phyloP scores from a whole-genome alignment of 2,888 invertebrate species.

The Pasiphila rectangulata region DNA sequence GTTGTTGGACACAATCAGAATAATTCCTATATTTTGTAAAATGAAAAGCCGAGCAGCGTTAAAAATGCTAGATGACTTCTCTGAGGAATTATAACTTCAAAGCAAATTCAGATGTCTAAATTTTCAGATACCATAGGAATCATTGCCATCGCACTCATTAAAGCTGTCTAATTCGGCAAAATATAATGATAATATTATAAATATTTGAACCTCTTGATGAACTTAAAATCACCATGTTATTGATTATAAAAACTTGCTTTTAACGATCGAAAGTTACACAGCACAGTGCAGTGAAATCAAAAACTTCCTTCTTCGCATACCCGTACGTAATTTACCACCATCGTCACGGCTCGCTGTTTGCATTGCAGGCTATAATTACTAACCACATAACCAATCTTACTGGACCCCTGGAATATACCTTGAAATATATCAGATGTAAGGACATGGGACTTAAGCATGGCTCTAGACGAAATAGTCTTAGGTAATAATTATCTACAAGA shows the following conservation, averaged over 20 bases:
- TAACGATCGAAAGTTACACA: conserved; percentile 15
- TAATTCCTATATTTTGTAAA: too few relatives aligned
- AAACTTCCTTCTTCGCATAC: conserved; percentile 29
- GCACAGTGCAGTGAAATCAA: conserved; percentile 21
- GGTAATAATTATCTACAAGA: conserved; percentile 27
- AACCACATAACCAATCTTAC: conserved; percentile 25
- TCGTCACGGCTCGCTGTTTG: conserved; percentile 40
- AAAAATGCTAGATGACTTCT: too few relatives aligned
- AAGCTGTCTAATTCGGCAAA: too few relatives aligned
- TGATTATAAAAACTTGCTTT: conserved; percentile 15
- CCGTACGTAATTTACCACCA: conserved; percentile 37
- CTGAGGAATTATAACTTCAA: too few relatives aligned
- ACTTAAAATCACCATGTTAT: not conserved
- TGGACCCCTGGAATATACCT: conserved; percentile 19
- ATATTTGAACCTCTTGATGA: not conserved
- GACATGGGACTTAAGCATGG: conserved; percentile 7
- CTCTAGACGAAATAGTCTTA: conserved; percentile 30
- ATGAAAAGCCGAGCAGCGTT: too few relatives aligned
- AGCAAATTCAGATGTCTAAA: too few relatives aligned
- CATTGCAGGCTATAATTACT: conserved; percentile 38
- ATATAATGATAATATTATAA: too few relatives aligned
- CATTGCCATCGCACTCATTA: too few relatives aligned
- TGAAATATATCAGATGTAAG: not conserved
- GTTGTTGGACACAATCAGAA: too few relatives aligned
- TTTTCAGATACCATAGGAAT: too few relatives aligned